These are phyloP conservation scores for Ceuthmochares aereus DNA, from an alignment of 2,113 vertebrate species.

Conservation along the genomic window DNA sequence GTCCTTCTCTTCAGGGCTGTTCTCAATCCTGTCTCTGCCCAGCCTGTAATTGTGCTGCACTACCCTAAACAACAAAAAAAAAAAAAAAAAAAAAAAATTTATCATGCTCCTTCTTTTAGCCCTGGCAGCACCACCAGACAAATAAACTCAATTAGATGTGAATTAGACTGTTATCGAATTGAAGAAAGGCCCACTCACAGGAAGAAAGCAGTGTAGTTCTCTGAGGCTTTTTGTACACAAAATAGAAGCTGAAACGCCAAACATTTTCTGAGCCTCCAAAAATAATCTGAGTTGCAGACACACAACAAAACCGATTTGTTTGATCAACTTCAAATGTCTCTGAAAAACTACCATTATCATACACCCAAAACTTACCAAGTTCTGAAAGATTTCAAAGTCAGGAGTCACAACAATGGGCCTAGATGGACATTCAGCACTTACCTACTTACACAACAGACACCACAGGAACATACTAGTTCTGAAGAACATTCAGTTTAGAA, in stretches of 20 bases:
- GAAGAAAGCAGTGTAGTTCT: neutral
- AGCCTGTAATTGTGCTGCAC: too few species aligned
- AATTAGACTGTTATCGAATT: neutral
- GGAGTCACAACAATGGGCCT: neutral
- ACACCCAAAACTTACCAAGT: neutral
- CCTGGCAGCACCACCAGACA: neutral
- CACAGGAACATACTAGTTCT: neutral
- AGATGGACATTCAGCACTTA: neutral
- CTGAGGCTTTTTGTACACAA: neutral
- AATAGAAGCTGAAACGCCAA: neutral
- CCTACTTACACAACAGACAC: neutral
- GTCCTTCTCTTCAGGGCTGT: too few species aligned
- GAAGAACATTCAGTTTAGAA: neutral
- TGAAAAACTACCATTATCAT: neutral
- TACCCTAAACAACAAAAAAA: too few species aligned
- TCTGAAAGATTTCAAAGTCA: neutral
- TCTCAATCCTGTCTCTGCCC: too few species aligned
- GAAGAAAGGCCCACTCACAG: neutral
- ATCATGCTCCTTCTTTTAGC: neutral
- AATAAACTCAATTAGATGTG: neutral
- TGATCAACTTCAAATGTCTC: neutral
- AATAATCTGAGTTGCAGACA: neutral
- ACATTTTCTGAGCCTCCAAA: neutral
- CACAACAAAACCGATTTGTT: neutral
- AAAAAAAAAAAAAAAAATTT: neutral